Conservation (phyloP, 2,113 vertebrate species). For the Perognathus longimembris region DNA sequence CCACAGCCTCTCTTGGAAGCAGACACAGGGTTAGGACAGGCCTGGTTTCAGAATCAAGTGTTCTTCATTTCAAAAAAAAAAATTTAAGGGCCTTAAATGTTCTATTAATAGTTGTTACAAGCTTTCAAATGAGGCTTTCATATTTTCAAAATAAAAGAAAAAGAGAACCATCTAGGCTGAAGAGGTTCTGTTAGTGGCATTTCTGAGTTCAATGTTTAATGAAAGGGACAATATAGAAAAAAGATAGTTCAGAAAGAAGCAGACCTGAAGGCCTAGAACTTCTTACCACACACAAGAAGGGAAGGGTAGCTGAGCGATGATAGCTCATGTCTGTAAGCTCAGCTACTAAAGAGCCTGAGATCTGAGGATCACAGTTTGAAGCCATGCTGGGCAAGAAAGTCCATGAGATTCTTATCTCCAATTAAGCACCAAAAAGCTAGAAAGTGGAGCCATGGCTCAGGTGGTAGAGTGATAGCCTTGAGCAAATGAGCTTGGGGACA, state of each 20-base stretch:
- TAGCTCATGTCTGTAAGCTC: too few relatives aligned
- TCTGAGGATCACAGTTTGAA: too few relatives aligned
- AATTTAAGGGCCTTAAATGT: slow-evolving; percentile 68
- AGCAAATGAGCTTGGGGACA: too few relatives aligned
- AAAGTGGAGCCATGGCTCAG: too few relatives aligned
- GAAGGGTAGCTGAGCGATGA: neutral
- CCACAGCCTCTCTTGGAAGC: neutral
- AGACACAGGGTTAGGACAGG: neutral
- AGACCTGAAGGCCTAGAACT: slow-evolving; percentile 1
- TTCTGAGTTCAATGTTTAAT: neutral
- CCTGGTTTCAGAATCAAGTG: slow-evolving; percentile 43
- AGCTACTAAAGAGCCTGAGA: too few relatives aligned
- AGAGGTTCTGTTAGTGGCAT: slow-evolving; percentile 67
- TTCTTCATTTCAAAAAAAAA: slow-evolving; percentile 77
- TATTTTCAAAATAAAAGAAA: slow-evolving; percentile 15
- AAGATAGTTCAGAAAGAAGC: slow-evolving; percentile 22
- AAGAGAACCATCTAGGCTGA: neutral
- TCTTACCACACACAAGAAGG: slow-evolving; percentile 55
- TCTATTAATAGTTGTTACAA: slow-evolving; percentile 46
- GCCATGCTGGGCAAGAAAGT: too few relatives aligned
- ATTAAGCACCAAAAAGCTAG: too few relatives aligned
- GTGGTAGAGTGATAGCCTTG: too few relatives aligned
- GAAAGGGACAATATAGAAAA: neutral
- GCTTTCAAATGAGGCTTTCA: slow-evolving; percentile 32
- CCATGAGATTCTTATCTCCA: too few relatives aligned